Evolutionary conservation across 1,140 invertebrate species (phyloP), one percentile per base, ranked within the genome.

Genomic region (Nymphalis io): DNA sequence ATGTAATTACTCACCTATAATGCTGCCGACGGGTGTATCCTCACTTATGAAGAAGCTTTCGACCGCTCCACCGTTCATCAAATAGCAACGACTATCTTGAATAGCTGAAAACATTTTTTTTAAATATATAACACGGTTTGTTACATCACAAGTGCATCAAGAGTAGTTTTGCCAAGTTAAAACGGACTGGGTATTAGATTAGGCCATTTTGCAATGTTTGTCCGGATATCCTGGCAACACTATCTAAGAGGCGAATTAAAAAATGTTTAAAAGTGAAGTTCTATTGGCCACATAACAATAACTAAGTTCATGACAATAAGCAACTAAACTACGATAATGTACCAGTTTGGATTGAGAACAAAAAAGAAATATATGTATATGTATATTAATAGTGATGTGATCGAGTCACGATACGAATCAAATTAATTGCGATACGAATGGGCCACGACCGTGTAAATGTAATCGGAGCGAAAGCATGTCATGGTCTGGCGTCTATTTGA

Each of bases 41-140:
- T 98, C 97, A 81, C 95, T 95, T 68, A 98, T 96, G 83, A 97
- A 96, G 81, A 98, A 97, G 84, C 96, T 97, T 84, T 97, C 96
- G 3, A 97, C 96, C 0, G 97, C 97, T 27, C 96, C 96, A 27
- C 97, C 97, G 76, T 96, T 97, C 88, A 97, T 95, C 79, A 98
- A 88, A 87, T 96, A 98, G 84, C 97, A 98, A 82, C 97, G 93
- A 79, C 96, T 96, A 91, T 97, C 96, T 79, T 93, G 93, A 78
- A 95, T 93, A 57, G 92, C 93, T 92, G 83, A 2, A 66, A 44
- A 27, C 21, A 59, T 39, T 53, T 59, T 21, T 39, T 18, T 15
- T 10, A n/a, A 48, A 48, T 18, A 33, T 33, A 33, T 33, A 33
- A 33, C 27, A 33, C 2, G 0, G 10, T 33, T 33, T 33, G 10